A percentile compares a stretch with the other conserved stretches of the same genome.
phyloP scores from a whole-genome alignment of 2,797 vertebrate species.

The Spondyliosoma cantharus region DNA sequence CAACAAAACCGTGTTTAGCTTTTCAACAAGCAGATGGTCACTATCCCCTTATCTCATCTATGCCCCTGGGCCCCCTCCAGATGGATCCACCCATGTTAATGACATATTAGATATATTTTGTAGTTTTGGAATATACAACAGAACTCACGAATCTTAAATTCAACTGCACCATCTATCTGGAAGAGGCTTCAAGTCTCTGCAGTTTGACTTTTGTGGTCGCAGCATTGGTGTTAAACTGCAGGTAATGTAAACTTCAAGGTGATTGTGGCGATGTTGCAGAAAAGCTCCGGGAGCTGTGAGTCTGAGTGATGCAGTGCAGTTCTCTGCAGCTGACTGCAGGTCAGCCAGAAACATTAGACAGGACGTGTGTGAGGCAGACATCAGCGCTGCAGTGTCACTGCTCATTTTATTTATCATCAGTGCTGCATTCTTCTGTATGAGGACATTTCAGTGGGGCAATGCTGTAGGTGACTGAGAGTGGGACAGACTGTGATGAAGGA shows the following conservation, averaged over 20 bases:
- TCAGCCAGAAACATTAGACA: conserved; percentile 21
- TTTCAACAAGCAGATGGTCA: not conserved
- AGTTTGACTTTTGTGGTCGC: not conserved
- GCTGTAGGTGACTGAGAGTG: not conserved
- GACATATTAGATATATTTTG: not conserved
- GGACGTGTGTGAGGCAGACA: conserved; percentile 23
- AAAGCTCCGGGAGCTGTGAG: not conserved
- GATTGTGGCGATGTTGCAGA: conserved; percentile 28
- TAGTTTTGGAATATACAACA: not conserved
- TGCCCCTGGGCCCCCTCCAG: not conserved
- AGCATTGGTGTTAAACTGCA: too few relatives aligned
- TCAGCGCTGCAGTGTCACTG: conserved; percentile 42
- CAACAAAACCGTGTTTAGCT: not conserved
- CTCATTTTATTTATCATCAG: not conserved
- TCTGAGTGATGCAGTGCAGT: conserved; percentile 72
- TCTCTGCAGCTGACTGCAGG: conserved; percentile 59
- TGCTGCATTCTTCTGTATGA: not conserved
- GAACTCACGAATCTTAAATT: not conserved
- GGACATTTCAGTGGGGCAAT: not conserved
- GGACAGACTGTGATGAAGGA: not conserved
- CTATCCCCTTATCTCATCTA: too few relatives aligned
- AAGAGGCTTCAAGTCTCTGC: not conserved
- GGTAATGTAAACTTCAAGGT: not conserved
- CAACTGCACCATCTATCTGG: not conserved
- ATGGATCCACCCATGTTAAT: not conserved